Evolutionary conservation across 2,888 invertebrate genomes (phyloP), one percentile per base, ranked within the genome.

Genomic region (Lepidocyrtinus sp.): DNA sequence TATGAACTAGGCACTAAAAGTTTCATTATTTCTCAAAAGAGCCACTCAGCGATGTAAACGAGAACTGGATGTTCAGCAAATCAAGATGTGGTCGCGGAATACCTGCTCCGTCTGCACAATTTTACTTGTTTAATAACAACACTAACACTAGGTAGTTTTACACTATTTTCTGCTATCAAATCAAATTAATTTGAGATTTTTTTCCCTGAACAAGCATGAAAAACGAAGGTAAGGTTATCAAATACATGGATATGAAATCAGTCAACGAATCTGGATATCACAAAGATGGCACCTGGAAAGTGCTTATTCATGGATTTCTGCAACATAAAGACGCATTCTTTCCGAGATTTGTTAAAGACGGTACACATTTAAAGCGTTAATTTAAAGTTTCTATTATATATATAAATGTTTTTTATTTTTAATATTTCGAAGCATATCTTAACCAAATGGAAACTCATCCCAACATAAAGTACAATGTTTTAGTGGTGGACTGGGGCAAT

Each of bases 401-500:
- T 19, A 62, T 62, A 15, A 62, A 7, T 62, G 24, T 19, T 19
- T 62, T 62, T 2, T 1, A 9, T 9, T 26, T 26, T 25, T 25
- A 26, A 64, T 64, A n/a, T 22, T 67, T 67, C 15, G 46, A n/a
- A 75, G 75, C 75, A 0, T 75, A 75, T n/a, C 19, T 75, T n/a
- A 36, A 75, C 26, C 36, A 68, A 62, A 75, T 75, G 75, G 25
- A 1, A 1, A 75, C 27, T 12, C 68, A 68, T 62, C 62, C 75
- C 17, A 36, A 61, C 7, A 25, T 7, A 21, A 67, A 3, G 19
- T 75, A 75, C 26, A 75, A 75, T 19, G 21, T 75, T 46, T 46
- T 75, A 2, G 75, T 75, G 2, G 75, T 75, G 22, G 75, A 75
- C 21, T 75, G 75, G 75, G 75, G 75, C 46, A 75, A 68, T 68